These are phyloP conservation scores for Cricetomys ansorgei DNA, from an alignment of 2,113 vertebrate species.

Conservation along the genomic window DNA sequence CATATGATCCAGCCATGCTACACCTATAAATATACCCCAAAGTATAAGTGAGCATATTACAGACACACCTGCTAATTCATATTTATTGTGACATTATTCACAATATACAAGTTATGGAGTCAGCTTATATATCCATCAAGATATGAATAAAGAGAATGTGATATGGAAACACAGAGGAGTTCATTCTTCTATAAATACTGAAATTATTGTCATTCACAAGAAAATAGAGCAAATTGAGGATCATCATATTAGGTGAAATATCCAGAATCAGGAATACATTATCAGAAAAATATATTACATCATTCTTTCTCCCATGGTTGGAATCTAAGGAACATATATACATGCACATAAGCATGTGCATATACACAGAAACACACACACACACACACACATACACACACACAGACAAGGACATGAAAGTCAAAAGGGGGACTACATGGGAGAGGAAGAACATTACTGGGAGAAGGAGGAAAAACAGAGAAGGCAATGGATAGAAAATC, in stretches of 20 bases:
- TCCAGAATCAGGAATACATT: not conserved
- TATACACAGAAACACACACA: not conserved
- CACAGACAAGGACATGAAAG: not conserved
- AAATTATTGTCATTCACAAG: not conserved
- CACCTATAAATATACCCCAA: too few species aligned
- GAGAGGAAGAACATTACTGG: not conserved
- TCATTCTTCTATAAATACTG: not conserved
- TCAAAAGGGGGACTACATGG: not conserved
- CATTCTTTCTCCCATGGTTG: not conserved
- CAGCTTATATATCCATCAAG: not conserved
- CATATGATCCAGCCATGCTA: not conserved
- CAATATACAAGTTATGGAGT: not conserved
- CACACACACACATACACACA: not conserved
- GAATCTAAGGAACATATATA: not conserved
- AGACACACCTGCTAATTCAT: not conserved
- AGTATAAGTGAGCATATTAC: not conserved
- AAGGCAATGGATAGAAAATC: not conserved
- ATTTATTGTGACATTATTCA: not conserved
- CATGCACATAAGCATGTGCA: not conserved
- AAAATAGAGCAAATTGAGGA: not conserved
- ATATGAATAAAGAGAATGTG: not conserved
- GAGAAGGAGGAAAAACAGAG: not conserved
- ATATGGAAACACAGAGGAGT: not conserved
- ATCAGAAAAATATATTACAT: not conserved
- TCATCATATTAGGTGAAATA: not conserved